phyloP scores from a whole-genome alignment of 2,888 invertebrate genomes.

The Tiliacea aurago region DNA sequence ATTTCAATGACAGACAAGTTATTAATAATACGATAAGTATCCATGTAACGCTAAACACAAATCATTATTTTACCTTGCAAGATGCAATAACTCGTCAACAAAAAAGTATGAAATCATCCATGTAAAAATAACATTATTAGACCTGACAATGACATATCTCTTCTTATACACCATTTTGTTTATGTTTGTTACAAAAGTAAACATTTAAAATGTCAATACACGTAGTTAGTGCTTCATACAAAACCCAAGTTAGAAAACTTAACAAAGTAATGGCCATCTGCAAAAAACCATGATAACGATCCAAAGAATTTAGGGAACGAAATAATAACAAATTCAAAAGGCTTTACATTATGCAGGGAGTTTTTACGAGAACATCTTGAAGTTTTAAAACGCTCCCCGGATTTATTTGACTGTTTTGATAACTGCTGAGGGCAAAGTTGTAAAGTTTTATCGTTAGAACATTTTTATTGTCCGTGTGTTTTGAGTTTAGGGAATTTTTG shows the following conservation, averaged over 20 bases:
- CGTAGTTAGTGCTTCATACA: neutral
- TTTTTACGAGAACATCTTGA: slow-evolving; percentile 76
- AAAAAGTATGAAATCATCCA: neutral
- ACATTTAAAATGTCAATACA: neutral
- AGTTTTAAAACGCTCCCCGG: slow-evolving; percentile 75
- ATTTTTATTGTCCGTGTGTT: slow-evolving; percentile 59
- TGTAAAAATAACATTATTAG: neutral
- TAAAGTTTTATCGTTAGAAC: slow-evolving; percentile 66
- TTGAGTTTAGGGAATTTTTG: slow-evolving; percentile 34
- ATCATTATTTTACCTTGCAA: neutral
- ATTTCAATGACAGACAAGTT: no score
- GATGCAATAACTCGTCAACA: neutral
- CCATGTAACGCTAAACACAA: neutral
- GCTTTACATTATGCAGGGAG: slow-evolving; percentile 75
- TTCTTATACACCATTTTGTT: neutral
- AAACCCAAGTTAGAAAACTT: neutral
- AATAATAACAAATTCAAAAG: slow-evolving; percentile 71
- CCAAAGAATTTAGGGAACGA: slow-evolving; percentile 58
- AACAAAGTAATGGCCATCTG: neutral
- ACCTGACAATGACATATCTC: neutral
- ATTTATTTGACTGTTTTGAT: slow-evolving; percentile 80
- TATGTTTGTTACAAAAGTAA: neutral
- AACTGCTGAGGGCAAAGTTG: slow-evolving; percentile 68
- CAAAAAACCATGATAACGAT: slow-evolving; percentile 23
- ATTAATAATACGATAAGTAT: neutral